phyloP scores from a whole-genome alignment of 2,797 vertebrate genomes.

The Melopsittacus undulatus region DNA sequence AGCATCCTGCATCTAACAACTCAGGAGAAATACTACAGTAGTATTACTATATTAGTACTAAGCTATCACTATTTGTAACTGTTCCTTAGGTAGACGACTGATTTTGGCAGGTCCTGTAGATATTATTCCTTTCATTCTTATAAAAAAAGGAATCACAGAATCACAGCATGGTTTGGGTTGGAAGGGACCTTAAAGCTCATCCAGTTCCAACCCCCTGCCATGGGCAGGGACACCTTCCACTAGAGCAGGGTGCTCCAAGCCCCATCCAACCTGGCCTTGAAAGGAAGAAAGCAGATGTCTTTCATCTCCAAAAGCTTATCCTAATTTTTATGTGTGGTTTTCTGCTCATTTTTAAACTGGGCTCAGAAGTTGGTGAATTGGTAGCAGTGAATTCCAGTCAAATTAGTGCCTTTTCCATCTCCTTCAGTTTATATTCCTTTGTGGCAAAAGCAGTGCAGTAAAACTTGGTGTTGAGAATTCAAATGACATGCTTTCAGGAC shows the following conservation, averaged over 20 bases:
- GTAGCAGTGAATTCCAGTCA: neutral
- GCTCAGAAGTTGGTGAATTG: neutral
- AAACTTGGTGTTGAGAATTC: neutral
- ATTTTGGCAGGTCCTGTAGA: neutral
- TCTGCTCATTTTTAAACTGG: neutral
- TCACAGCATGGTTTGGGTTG: neutral
- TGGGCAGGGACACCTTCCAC: neutral
- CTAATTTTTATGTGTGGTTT: neutral
- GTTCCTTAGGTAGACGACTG: neutral
- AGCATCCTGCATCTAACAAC: neutral
- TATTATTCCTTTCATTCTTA: neutral
- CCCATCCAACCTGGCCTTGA: neutral
- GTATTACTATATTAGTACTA: neutral
- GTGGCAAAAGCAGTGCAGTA: neutral
- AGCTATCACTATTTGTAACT: neutral
- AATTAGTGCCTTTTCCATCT: neutral
- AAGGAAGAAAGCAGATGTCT: neutral
- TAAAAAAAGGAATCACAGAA: neutral
- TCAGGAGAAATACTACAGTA: neutral
- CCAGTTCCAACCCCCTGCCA: neutral
- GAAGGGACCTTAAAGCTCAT: neutral
- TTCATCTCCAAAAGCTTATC: neutral
- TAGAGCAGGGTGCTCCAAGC: neutral
- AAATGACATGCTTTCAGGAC: neutral
- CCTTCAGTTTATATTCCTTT: neutral